A percentile compares a stretch with the other conserved stretches of the same genome.
Evolutionary conservation across 2,797 vertebrate genomes (phyloP).

Genomic region (Galagoides demidoff): DNA sequence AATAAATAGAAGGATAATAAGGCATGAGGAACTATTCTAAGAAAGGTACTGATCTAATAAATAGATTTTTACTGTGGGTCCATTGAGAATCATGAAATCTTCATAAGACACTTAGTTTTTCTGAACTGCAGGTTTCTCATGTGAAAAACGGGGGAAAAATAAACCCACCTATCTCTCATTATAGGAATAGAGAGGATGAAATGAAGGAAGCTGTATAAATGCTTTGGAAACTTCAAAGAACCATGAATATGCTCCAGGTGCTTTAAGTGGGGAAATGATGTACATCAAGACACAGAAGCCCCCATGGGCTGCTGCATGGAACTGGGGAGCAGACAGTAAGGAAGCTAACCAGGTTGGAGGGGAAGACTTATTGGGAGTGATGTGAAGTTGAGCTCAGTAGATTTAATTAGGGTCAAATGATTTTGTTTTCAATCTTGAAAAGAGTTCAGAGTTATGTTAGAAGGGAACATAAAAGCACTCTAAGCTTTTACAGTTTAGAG

Average conservation of each 20-base stretch:
- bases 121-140: not conserved
- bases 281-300: not conserved
- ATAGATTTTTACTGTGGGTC: not conserved
- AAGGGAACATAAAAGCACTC: not conserved
- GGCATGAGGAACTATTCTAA: not conserved
- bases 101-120: not conserved
- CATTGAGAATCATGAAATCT: not conserved
- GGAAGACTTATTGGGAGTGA: not conserved
- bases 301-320: not conserved
- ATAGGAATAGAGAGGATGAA: not conserved
- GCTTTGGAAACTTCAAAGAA: not conserved
- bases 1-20: conserved; percentile 25
- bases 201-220: not conserved
- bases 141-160: not conserved
- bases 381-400: not conserved
- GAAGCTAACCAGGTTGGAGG: not conserved
- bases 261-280: not conserved
- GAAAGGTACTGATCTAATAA: not conserved
- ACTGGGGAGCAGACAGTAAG: not conserved
- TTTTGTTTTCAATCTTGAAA: conserved; percentile 37
- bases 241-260: not conserved
- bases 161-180: not conserved
- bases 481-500: not conserved
- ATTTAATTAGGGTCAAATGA: not conserved
- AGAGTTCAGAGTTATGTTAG: not conserved